Conservation (phyloP, 2,888 invertebrate genomes). For the Oegoconia quadripuncta region DNA sequence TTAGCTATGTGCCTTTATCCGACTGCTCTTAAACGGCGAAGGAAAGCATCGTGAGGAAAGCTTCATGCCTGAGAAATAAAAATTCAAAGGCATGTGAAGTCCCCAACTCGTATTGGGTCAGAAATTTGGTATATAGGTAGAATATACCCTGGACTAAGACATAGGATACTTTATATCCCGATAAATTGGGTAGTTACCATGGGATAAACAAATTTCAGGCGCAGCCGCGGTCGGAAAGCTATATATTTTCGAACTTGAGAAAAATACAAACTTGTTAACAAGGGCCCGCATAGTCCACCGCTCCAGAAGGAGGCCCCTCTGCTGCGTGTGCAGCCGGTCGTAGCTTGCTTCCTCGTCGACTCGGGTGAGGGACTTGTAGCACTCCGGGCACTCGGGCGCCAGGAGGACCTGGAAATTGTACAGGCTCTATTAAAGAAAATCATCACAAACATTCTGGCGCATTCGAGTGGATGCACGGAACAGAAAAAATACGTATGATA, state of each 20-base stretch:
- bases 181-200: too few relatives aligned
- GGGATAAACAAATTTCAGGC: too few relatives aligned
- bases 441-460: too few relatives aligned
- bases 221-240: not conserved
- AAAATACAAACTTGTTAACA: conserved; percentile 49
- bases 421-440: not conserved
- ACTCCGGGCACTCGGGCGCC: conserved; percentile 85
- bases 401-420: conserved; percentile 71
- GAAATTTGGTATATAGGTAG: too few relatives aligned
- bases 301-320: conserved; percentile 84
- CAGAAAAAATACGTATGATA: not conserved
- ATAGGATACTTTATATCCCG: too few relatives aligned
- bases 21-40: too few relatives aligned
- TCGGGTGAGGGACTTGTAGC: conserved; percentile 61
- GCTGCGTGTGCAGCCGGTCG: conserved; percentile 42
- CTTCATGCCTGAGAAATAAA: too few relatives aligned
- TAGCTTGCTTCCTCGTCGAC: conserved; percentile 52
- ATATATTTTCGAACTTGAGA: not conserved
- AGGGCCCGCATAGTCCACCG: conserved; percentile 88
- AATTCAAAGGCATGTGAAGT: too few relatives aligned
- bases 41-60: too few relatives aligned
- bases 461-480: not conserved
- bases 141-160: too few relatives aligned
- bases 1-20: too few relatives aligned
- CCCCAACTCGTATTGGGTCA: too few relatives aligned